Evolutionary conservation across 2,797 vertebrate species (phyloP), one percentile per base, ranked within the genome.

Genomic region (Carduelis carduelis): DNA sequence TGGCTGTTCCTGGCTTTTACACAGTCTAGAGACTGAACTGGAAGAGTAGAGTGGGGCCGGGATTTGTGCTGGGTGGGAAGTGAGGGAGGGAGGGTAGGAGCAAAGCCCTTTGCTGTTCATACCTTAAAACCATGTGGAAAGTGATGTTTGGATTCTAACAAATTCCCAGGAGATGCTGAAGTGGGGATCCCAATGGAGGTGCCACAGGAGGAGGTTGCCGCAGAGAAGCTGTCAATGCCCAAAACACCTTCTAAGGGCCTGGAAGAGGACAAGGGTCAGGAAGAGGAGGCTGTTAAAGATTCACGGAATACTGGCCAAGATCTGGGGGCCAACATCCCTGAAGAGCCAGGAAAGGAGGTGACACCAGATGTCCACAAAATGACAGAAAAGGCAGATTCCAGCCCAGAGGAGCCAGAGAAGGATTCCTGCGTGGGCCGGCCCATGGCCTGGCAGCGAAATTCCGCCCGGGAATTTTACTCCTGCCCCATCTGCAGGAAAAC

Each of bases 401-500:
- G 53, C 53, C 41, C 70, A 14, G 61, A 3, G 24, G 26, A 63
- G n/a, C 49, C 8, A 0, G 3, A 8, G 63, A 66, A 83, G 7
- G 32, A 41, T 1, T 64, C 86, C 17, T 56, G 32, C 0, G 1
- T 1, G 22, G 90, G 86, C 76, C 74, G 87, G 26, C 19, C 64
- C 0, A 20, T 6, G 0, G 16, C 47, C 46, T 92, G n/a, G 11
- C 90, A 93, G 55, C 83, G 90, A 1, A 77, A 43, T 2, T 43
- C 89, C 24, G 4, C 68, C 22, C 56, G 56, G 39, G 8, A 88
- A 1, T 82, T 20, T 46, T 85, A 93, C 35, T 74, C 71, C 68
- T 95, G 94, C 71, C 60, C 68, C 1, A 26, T 95, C 23, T 96
- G 94, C 60, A 52, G 76, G 55, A 96, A 83, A 8, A 94, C 12